These are phyloP conservation scores for Silurus glanis DNA, from an alignment of 2,113 vertebrate genomes.

Conservation along the genomic window DNA sequence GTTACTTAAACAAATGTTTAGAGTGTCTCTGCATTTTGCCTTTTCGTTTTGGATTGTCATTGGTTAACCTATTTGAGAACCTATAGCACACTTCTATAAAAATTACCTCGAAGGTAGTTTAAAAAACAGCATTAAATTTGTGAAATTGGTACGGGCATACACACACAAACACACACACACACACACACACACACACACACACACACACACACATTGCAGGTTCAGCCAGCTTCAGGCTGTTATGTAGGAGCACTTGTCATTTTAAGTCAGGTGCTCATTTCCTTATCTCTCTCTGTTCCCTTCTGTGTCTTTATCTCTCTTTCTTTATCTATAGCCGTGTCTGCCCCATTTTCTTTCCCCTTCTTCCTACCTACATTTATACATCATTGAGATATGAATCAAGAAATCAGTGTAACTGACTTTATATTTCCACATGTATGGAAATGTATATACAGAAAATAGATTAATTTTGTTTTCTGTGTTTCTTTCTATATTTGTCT, in stretches of 20 bases:
- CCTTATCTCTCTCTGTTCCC: background rate
- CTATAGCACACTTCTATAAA: no score
- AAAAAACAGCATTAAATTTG: background rate
- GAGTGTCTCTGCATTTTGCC: no score
- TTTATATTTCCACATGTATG: background rate
- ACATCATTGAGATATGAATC: background rate
- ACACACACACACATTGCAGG: conserved; percentile 18
- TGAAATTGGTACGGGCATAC: background rate
- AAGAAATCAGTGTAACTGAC: background rate
- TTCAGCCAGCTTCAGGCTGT: conserved; percentile 16
- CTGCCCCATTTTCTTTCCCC: background rate
- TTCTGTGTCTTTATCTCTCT: background rate
- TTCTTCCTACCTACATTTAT: background rate
- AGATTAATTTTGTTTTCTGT: background rate
- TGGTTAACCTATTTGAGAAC: no score
- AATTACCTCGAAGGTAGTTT: no score
- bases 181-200: background rate
- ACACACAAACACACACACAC: background rate
- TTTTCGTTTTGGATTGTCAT: no score
- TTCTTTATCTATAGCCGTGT: background rate
- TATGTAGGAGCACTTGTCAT: conserved; percentile 10
- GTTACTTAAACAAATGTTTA: no score
- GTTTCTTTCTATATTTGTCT: background rate
- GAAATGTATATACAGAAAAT: background rate
- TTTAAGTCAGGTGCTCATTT: conserved; percentile 26